phyloP scores from a whole-genome alignment of 2,113 vertebrate genomes.

The Oreotragus oreotragus region DNA sequence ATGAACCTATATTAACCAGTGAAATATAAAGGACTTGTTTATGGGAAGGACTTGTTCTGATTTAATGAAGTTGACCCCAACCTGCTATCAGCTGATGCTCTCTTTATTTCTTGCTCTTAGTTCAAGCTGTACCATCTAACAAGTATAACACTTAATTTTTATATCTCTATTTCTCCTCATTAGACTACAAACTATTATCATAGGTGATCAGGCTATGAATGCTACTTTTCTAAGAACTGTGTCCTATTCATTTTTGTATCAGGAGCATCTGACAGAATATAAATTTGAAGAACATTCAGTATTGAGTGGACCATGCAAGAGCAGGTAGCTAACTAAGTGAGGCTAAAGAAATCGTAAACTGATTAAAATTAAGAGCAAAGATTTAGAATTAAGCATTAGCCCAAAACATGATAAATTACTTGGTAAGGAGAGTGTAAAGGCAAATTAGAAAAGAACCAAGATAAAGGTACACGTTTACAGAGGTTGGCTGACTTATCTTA shows the following conservation, averaged over 20 bases:
- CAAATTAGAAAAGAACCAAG: not conserved
- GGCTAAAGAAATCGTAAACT: not conserved
- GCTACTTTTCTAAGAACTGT: not conserved
- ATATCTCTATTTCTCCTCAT: not conserved
- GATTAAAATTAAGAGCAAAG: not conserved
- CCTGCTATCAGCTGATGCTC: not conserved
- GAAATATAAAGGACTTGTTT: not conserved
- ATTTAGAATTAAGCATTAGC: not conserved
- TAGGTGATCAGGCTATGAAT: not conserved
- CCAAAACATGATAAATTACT: not conserved
- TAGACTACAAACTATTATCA: not conserved
- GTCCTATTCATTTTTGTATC: not conserved
- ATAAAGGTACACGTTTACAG: not conserved
- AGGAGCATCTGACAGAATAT: not conserved
- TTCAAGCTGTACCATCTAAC: not conserved
- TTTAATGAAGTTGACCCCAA: not conserved
- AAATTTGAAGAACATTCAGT: not conserved
- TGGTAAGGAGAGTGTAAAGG: not conserved
- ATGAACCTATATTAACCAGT: not conserved
- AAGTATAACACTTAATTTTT: not conserved
- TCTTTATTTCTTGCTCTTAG: not conserved
- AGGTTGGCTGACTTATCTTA: not conserved
- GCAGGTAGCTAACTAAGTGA: not conserved
- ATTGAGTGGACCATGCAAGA: not conserved
- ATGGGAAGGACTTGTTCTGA: not conserved